Conservation (phyloP, 2,113 vertebrate genomes). For the Etheostoma spectabile region DNA sequence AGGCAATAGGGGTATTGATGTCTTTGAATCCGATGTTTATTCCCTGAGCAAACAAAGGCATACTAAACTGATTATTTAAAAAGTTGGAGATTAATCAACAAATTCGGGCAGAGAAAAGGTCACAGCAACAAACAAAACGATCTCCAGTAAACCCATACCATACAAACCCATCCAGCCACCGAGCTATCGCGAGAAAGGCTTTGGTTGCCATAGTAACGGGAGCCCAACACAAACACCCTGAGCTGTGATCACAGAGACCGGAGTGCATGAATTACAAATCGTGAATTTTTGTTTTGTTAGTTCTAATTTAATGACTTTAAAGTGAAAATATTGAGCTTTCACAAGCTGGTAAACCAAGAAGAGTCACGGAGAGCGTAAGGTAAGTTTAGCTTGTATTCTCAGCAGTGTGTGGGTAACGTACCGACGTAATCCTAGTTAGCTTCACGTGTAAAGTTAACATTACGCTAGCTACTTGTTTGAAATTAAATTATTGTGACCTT, state of each 20-base stretch:
- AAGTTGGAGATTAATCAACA: slow-evolving; percentile 30
- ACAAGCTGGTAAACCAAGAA: neutral
- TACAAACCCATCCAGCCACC: neutral
- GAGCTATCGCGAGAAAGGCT: slow-evolving; percentile 54
- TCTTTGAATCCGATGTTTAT: slow-evolving; percentile 63
- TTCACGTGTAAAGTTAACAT: neutral
- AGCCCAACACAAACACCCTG: slow-evolving; percentile 33
- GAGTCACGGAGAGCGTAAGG: neutral
- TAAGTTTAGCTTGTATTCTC: neutral
- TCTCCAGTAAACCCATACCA: neutral
- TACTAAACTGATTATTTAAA: slow-evolving; percentile 13
- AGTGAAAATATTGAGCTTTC: neutral
- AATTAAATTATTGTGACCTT: neutral
- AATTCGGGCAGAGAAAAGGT: slow-evolving; percentile 19
- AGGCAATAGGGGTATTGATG: slow-evolving; percentile 59
- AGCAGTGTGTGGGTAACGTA: neutral
- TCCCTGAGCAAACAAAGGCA: slow-evolving; percentile 51
- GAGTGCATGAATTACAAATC: no score
- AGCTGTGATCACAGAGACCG: no score
- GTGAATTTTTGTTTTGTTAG: neutral
- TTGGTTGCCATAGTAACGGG: slow-evolving; percentile 56
- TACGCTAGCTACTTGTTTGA: neutral
- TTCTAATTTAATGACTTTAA: neutral
- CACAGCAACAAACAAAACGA: neutral
- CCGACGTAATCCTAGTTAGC: no score